Evolutionary conservation across 1,140 invertebrate species (phyloP).

Genomic region (Samia ricini): DNA sequence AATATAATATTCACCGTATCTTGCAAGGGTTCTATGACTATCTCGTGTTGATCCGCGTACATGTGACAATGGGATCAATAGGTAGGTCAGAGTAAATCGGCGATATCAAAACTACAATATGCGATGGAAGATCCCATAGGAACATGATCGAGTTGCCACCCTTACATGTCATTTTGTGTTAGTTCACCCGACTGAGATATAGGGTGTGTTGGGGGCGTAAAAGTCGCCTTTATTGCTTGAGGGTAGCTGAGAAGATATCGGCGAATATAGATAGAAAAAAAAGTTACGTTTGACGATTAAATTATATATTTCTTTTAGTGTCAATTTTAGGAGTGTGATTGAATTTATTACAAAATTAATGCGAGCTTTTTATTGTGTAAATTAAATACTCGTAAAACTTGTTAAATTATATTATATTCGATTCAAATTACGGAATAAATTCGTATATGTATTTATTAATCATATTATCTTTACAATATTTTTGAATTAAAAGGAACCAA

Average conservation of each 20-base stretch:
- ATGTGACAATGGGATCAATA: neutral
- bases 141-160: slow-evolving; percentile 21
- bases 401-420: too few relatives aligned
- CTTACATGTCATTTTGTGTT: slow-evolving; percentile 26
- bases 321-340: neutral
- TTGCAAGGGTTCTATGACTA: slow-evolving; percentile 21
- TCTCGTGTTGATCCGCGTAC: neutral
- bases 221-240: slow-evolving; percentile 25
- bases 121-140: slow-evolving; percentile 18
- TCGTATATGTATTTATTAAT: too few relatives aligned
- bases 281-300: neutral
- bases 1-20: slow-evolving; percentile 38
- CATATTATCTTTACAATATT: too few relatives aligned
- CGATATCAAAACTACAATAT: slow-evolving; percentile 12
- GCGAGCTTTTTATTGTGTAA: too few relatives aligned
- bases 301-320: neutral
- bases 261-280: slow-evolving; percentile 1
- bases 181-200: slow-evolving; percentile 22
- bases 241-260: neutral
- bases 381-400: too few relatives aligned
- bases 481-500: too few relatives aligned
- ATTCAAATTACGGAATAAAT: too few relatives aligned
- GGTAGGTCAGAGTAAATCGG: neutral
- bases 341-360: neutral
- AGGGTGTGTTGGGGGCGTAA: slow-evolving; percentile 19